Evolutionary conservation across 1,140 invertebrate species (phyloP), one percentile per base, ranked within the genome.

Genomic region (Drosophila quadrilineata): DNA sequence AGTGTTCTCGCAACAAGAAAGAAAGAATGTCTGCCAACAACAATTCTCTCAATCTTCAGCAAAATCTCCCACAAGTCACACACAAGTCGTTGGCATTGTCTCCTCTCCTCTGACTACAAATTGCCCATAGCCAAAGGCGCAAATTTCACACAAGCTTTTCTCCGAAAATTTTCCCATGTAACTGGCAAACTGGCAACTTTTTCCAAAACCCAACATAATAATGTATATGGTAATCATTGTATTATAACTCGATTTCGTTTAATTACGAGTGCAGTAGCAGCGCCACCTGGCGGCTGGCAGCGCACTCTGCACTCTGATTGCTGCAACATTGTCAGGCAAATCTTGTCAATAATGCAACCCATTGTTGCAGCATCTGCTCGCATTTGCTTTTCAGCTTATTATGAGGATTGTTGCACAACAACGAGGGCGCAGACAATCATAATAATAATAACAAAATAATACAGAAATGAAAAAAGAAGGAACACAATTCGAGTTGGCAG

Each of bases 1-100:
- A 82, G 79, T 82, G 77, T 82, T 82, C 77, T 82, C 38, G 21
- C 50, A n/a, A n/a, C n/a, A n/a, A n/a, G n/a, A n/a, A n/a, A n/a
- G n/a, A n/a, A n/a, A n/a, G n/a, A n/a, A n/a, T n/a, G n/a, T n/a
- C n/a, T n/a, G n/a, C n/a, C n/a, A n/a, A n/a, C n/a, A n/a, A n/a
- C n/a, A n/a, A n/a, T n/a, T n/a, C n/a, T n/a, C 48, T 38, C 49
- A 21, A 10, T 9, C 6, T 10, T 24, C 22, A 16, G 1, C 26
- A 17, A 0, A 2, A 22, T 22, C n/a, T 41, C 12, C 36, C 41
- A 28, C 22, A n/a, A n/a, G n/a, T n/a, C 12, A 31, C 28, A n/a
- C 10, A 10, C 12, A 2, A 2, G 14, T 3, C 2, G 33, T 31
- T 35, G 12, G 53, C 57, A 62, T 75, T 82, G 53, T 71, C 38